A percentile compares a stretch with the other conserved stretches of the same genome.
Conservation (phyloP, 2,797 vertebrate species). For the Lerista edwardsae region DNA sequence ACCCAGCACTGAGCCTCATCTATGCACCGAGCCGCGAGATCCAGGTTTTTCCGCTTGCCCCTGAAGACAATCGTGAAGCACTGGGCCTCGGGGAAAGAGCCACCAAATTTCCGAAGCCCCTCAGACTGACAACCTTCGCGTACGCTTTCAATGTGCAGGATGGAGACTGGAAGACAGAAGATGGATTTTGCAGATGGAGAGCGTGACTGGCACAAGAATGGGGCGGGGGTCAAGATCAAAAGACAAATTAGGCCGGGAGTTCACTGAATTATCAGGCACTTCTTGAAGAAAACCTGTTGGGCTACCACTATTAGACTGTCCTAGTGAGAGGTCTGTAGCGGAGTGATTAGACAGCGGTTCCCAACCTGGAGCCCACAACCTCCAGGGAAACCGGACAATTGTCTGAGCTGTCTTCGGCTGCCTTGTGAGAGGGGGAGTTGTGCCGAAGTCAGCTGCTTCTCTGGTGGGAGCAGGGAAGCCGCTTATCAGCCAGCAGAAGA, state of each 20-base stretch:
- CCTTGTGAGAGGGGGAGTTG: too few relatives aligned
- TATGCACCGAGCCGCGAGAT: constrained; percentile 83
- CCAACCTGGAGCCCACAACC: too few relatives aligned
- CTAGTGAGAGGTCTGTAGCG: too few relatives aligned
- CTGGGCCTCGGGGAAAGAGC: constrained; percentile 78
- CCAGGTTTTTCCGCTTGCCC: constrained; percentile 89
- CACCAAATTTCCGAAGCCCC: constrained; percentile 81
- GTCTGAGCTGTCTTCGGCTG: too few relatives aligned
- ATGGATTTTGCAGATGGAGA: background rate
- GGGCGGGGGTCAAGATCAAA: background rate
- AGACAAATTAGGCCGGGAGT: background rate
- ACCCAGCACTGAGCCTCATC: constrained; percentile 90
- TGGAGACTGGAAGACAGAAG: constrained; percentile 71
- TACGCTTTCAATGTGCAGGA: constrained; percentile 76
- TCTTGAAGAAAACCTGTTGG: too few relatives aligned
- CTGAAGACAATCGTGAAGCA: constrained; percentile 93
- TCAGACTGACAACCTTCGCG: constrained; percentile 85
- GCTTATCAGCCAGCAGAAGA: too few relatives aligned
- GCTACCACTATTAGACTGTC: too few relatives aligned
- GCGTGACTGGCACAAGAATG: background rate
- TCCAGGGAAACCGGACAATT: too few relatives aligned
- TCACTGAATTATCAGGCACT: too few relatives aligned
- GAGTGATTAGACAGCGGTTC: too few relatives aligned
- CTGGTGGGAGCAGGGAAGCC: too few relatives aligned
- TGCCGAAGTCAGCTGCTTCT: too few relatives aligned